phyloP scores from a whole-genome alignment of 2,797 vertebrate species.

The Psittacula echo region DNA sequence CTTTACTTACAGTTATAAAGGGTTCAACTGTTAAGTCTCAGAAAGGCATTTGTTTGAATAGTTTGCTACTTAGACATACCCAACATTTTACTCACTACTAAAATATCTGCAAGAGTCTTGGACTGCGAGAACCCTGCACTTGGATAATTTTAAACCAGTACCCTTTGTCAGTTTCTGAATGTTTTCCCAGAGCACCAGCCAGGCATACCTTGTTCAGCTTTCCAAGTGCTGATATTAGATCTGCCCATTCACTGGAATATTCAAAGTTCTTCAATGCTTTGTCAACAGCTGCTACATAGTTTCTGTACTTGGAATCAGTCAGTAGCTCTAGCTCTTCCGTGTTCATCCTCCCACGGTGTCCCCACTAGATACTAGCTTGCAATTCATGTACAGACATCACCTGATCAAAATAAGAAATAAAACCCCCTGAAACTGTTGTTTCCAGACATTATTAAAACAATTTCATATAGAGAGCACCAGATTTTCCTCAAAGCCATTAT shows the following conservation, averaged over 20 bases:
- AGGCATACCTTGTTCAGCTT: conserved; percentile 95
- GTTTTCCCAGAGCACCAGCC: neutral
- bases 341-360: conserved; percentile 93
- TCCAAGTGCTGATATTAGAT: conserved; percentile 97
- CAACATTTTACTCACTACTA: neutral
- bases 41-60: neutral
- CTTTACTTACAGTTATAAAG: neutral
- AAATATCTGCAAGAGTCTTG: neutral
- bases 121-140: neutral
- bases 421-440: neutral
- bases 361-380: conserved; percentile 81
- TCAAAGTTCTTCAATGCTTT: conserved; percentile 99
- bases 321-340: conserved; percentile 97
- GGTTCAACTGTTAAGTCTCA: neutral
- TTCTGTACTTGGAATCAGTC: conserved; percentile 98
- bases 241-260: conserved; percentile 99
- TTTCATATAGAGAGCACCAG: neutral
- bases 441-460: neutral
- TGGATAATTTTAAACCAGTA: neutral
- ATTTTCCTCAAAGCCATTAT: neutral
- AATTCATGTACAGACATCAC: conserved; percentile 86
- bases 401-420: conserved; percentile 57
- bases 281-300: conserved; percentile 98
- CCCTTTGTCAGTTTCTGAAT: neutral
- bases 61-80: neutral